Evolutionary conservation across 2,113 vertebrate genomes (phyloP), one percentile per base, ranked within the genome.

Genomic region (Falcunculus frontatus): DNA sequence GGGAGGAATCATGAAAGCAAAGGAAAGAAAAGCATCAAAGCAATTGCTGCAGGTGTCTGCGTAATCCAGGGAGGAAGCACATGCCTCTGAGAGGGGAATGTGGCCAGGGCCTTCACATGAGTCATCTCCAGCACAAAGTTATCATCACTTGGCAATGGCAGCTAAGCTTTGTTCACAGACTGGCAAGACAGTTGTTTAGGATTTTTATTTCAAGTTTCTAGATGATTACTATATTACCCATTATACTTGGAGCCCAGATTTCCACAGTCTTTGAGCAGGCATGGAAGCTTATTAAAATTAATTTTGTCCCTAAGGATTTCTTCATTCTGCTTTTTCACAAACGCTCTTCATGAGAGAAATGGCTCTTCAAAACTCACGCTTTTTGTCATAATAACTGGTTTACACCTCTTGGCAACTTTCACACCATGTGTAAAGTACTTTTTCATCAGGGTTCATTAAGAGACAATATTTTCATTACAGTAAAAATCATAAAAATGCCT

Each of bases 361-460:
- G 53, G 77, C 55, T 95, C 96, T 97, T 97, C 86, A 87, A 96
- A 97, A 97, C 73, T 95, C 81, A 49, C 91, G 84, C 13, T 82
- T 97, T 97, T 96, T 97, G 96, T 97, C 96, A 97, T 91, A 87
- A 93, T 97, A 97, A 97, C 97, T 97, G 88, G 93, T 96, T 96
- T 95, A 97, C 84, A 97, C 92, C 96, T 97, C 95, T 96, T 97
- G 94, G 97, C 93, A 97, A 96, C 93, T 97, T 97, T 97, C 84
- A 96, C 85, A 93, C 77, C 4, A 27, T 90, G 50, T 67, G 47
- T 90, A 91, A 97, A 96, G 80, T 68, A 94, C 52, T 78, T 50
- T 26, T 96, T 97, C 93, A 96, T 97, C 96, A 98, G 76, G 13
- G 57, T 82, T 96, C 90, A 96, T 94, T 97, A 96, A 94, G 89